Evolutionary conservation across 1,140 invertebrate genomes (phyloP).

Genomic region (Temnothorax longispinosus): DNA sequence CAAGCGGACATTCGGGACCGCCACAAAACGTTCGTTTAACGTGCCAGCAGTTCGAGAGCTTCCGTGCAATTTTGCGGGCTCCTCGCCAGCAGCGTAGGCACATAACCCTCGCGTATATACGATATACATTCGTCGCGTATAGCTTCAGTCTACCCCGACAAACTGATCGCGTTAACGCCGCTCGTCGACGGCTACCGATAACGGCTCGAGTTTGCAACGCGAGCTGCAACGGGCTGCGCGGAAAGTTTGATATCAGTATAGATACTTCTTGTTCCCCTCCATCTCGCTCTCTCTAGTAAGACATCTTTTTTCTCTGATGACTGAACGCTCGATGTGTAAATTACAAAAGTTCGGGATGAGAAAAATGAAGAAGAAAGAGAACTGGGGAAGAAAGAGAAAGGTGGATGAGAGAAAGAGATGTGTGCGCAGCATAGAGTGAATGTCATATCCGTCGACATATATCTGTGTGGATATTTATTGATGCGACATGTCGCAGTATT

Average conservation of each 20-base stretch:
- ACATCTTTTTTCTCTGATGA: not conserved
- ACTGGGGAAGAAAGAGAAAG: not conserved
- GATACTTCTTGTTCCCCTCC: not conserved
- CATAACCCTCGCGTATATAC: not conserved
- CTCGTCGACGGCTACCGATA: constrained; percentile 1
- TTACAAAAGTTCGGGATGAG: not conserved
- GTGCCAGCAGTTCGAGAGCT: constrained; percentile 42
- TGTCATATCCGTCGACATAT: not conserved
- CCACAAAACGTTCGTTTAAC: constrained; percentile 58
- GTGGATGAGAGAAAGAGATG: not conserved
- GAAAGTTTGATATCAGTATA: not conserved
- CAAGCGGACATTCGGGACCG: constrained; percentile 9
- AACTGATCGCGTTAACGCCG: constrained; percentile 53
- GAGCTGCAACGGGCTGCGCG: not conserved
- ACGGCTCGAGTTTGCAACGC: constrained; percentile 11
- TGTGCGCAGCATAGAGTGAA: not conserved
- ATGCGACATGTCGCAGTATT: not conserved
- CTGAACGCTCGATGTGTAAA: not conserved
- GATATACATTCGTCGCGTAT: not conserved
- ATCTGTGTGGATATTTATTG: constrained; percentile 2
- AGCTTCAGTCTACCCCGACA: not conserved
- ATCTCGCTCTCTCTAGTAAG: not conserved
- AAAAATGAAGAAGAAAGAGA: not conserved
- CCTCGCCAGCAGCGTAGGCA: constrained; percentile 1
- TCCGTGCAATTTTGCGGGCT: constrained; percentile 31